Evolutionary conservation across 2,113 vertebrate species (phyloP), one percentile per base, ranked within the genome.

Genomic region (Pyxicephalus adspersus): DNA sequence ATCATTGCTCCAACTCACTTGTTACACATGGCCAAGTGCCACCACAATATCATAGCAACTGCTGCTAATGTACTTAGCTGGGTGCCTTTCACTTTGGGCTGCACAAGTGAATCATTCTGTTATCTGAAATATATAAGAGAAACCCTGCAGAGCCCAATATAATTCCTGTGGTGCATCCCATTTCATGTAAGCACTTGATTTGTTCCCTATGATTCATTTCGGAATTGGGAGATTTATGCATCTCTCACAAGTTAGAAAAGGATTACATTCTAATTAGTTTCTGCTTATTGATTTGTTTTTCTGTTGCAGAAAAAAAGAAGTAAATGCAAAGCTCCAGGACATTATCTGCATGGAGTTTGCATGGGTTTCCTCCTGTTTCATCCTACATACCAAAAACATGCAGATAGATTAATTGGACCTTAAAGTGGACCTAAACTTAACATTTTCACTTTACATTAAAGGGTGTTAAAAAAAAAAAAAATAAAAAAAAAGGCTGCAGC

Each of bases 171-270:
- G 28, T 60, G 54, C 71, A 9, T 74, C 71, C 52, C 71, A 74
- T 58, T n/a, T 74, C 54, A 74, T 74, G 71, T 9, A 74, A 60
- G 52, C 71, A 38, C 19, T 17, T 26, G 71, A 74, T 55, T 58
- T 38, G 22, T 60, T 6, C 60, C 34, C 28, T 28, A 52, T 58
- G 52, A 73, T 57, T 73, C 50, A 16, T 73, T n/a, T 72, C 18
- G 23, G 38, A 9, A 22, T 31, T 26, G 26, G 9, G 70, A 54
- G 68, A 29, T 57, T 72, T 72, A 72, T 72, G 15, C 18, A 13
- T 29, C 51, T 16, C 18, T 29, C 51, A 45, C 34, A 17, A 58
- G 26, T 73, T 6, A 34, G 26, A 57, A 57, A 73, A 29, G 23
- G 34, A 73, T 73, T 73, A 57, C 51, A 31, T 51, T 22, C 25